Evolutionary conservation across 53 echinoderm and acorn worm species (phyloP).

Genomic region (Arbacia lixula): DNA sequence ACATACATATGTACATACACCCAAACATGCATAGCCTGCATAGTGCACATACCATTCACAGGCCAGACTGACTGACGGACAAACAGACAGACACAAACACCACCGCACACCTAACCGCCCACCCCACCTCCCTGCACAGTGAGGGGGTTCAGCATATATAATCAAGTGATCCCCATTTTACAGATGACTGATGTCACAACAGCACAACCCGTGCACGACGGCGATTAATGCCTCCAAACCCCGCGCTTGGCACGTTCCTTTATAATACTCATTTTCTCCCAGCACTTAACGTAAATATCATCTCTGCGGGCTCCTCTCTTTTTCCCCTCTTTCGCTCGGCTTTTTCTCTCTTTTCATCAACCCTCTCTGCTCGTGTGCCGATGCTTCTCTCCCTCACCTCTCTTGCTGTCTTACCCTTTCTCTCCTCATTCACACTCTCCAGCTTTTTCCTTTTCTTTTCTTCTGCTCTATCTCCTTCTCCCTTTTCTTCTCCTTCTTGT

Average conservation of each 20-base stretch:
- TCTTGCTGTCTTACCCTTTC: too few species aligned
- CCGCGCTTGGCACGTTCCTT: slow-evolving; percentile 39
- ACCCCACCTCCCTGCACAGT: background rate
- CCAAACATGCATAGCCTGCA: background rate
- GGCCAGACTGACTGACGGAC: too few species aligned
- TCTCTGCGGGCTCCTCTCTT: slow-evolving; percentile 30
- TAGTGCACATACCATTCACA: too few species aligned
- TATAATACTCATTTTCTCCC: slow-evolving; percentile 38
- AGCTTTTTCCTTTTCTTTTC: too few species aligned
- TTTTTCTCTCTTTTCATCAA: too few species aligned
- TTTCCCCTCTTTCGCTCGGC: too few species aligned
- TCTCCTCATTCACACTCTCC: too few species aligned
- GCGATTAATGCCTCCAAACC: slow-evolving; percentile 51
- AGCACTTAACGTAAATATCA: slow-evolving; percentile 51
- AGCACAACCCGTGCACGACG: slow-evolving; percentile 37
- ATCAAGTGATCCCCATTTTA: slow-evolving; percentile 48
- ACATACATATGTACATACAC: background rate
- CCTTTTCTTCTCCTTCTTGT: too few species aligned
- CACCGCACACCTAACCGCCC: background rate
- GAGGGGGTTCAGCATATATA: slow-evolving; percentile 31
- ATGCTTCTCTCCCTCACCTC: too few species aligned
- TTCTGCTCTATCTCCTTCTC: too few species aligned
- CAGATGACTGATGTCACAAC: slow-evolving; percentile 47
- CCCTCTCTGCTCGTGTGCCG: too few species aligned
- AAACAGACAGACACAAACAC: background rate